phyloP scores from a whole-genome alignment of 1,140 invertebrate genomes.

The Drosophila mojavensis region DNA sequence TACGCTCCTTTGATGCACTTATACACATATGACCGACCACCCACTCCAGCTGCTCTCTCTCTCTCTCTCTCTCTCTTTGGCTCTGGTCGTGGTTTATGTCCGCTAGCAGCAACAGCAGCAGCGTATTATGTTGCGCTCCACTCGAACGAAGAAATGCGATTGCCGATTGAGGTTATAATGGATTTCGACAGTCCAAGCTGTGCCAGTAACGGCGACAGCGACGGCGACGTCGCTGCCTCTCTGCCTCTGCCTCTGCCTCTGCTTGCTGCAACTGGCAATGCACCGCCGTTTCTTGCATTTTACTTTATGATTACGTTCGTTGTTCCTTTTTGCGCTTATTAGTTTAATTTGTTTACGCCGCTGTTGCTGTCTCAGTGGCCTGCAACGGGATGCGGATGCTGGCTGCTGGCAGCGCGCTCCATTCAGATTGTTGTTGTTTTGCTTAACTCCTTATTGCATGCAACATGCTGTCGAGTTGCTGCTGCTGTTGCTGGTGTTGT shows the following conservation, averaged over 20 bases:
- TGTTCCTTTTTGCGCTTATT: constrained; percentile 77
- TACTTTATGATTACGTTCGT: constrained; percentile 60
- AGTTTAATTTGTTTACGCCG: constrained; percentile 74
- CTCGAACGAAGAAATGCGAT: constrained; percentile 83
- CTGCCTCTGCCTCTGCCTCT: constrained; percentile 39
- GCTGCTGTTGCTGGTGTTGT: constrained; percentile 39
- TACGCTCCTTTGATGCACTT: constrained; percentile 20
- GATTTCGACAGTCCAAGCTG: constrained; percentile 80
- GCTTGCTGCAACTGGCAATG: constrained; percentile 30
- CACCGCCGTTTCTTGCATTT: constrained; percentile 39
- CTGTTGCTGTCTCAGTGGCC: constrained; percentile 32
- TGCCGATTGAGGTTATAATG: constrained; percentile 82
- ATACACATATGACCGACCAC: constrained; percentile 15
- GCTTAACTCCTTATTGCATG: constrained; percentile 58
- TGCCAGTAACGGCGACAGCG: constrained; percentile 34
- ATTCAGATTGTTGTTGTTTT: constrained; percentile 37
- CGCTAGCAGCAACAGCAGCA: constrained; percentile 21
- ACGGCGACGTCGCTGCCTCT: constrained; percentile 33
- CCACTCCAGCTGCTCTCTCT: constrained; percentile 11
- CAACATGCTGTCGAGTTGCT: constrained; percentile 66
- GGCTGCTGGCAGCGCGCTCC: constrained; percentile 23
- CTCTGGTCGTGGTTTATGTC: constrained; percentile 49
- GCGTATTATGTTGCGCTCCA: constrained; percentile 57
- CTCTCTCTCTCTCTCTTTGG: background rate
- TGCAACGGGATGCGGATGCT: too few relatives aligned